phyloP scores from a whole-genome alignment of 2,797 vertebrate genomes.

The Peromyscus nudipes region DNA sequence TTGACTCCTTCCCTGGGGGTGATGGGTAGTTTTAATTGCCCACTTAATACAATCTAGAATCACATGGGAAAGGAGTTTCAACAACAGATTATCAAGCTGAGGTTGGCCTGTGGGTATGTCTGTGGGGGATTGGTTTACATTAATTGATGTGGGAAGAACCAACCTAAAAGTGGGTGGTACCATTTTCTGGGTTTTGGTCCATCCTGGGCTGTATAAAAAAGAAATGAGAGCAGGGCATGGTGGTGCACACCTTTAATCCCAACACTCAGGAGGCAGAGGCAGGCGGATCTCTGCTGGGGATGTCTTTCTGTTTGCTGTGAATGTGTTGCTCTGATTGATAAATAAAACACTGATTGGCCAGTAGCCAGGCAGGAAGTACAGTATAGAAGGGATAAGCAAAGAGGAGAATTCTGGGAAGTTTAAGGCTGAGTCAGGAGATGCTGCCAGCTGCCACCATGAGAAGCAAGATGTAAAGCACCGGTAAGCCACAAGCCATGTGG shows the following conservation, averaged over 20 bases:
- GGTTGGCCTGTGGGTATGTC: not conserved
- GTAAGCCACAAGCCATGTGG: too few relatives aligned
- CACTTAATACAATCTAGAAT: not conserved
- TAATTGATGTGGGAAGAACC: not conserved
- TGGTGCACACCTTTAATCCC: not conserved
- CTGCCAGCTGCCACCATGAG: too few relatives aligned
- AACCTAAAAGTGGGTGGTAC: not conserved
- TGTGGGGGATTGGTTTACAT: not conserved
- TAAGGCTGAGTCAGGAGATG: too few relatives aligned
- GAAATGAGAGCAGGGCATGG: too few relatives aligned
- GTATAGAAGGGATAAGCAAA: too few relatives aligned
- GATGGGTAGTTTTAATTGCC: not conserved
- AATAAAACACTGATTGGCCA: too few relatives aligned
- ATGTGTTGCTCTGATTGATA: too few relatives aligned
- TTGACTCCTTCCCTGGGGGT: not conserved
- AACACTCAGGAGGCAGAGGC: not conserved
- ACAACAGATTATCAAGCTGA: not conserved
- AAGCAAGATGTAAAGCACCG: too few relatives aligned
- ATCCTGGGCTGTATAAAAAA: not conserved
- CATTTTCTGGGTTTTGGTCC: not conserved
- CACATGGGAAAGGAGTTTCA: not conserved
- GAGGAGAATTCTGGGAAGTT: too few relatives aligned
- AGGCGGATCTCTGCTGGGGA: not conserved
- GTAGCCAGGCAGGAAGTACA: too few relatives aligned
- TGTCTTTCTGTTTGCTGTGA: too few relatives aligned